These are phyloP conservation scores for Escarpia spicata DNA, from an alignment of 2,888 invertebrate species.

Conservation along the genomic window DNA sequence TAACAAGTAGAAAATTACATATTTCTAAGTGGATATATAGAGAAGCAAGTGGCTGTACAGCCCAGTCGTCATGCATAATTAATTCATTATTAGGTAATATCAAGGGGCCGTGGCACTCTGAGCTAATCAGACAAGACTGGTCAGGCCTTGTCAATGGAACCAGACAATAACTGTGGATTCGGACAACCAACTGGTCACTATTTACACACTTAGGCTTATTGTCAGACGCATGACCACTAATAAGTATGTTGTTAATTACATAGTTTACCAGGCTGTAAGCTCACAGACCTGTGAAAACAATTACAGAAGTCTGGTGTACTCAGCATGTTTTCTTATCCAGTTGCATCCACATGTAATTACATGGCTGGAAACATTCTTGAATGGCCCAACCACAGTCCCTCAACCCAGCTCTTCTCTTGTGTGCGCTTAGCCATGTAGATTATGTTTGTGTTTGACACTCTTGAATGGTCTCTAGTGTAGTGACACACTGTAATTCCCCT, in stretches of 20 bases:
- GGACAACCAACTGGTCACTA: background rate
- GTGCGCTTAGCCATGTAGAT: background rate
- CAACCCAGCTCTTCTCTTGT: background rate
- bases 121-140: background rate
- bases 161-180: background rate
- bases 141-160: background rate
- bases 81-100: constrained; percentile 7
- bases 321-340: background rate
- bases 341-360: background rate
- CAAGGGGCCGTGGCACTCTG: background rate
- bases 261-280: background rate
- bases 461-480: background rate
- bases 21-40: background rate
- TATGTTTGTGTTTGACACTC: background rate
- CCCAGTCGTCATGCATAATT: background rate
- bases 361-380: background rate
- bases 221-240: background rate
- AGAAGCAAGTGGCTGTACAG: background rate
- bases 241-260: constrained; percentile 7
- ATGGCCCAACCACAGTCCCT: background rate
- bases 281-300: background rate
- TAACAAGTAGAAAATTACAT: background rate
- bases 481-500: background rate
- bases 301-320: background rate
- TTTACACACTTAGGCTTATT: background rate